These are phyloP conservation scores for Saturnia japonica DNA, from an alignment of 2,888 invertebrate species.

Conservation along the genomic window DNA sequence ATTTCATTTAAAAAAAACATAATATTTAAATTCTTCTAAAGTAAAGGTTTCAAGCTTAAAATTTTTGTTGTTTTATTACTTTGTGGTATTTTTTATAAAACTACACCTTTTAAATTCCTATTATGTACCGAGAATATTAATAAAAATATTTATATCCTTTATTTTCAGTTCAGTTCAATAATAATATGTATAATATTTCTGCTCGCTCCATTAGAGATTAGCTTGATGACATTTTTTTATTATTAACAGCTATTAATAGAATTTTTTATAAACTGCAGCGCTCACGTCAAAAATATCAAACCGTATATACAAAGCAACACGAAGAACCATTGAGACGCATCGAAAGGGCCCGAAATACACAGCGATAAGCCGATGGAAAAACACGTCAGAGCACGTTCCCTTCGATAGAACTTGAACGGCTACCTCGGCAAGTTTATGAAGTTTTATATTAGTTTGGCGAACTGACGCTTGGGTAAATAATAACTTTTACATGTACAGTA, in stretches of 20 bases:
- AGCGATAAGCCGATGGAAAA: slow-evolving; percentile 29
- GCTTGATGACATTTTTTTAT: not conserved
- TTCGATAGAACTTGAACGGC: slow-evolving; percentile 22
- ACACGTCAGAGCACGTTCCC: slow-evolving; percentile 26
- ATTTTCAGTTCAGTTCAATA: no score
- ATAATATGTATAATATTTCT: no score
- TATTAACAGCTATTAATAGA: not conserved
- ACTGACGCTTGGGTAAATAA: slow-evolving; percentile 14
- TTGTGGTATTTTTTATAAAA: no score
- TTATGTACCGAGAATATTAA: no score
- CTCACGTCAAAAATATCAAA: not conserved
- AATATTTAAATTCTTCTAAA: no score
- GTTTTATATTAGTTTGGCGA: slow-evolving; percentile 27
- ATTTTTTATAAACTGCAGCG: not conserved
- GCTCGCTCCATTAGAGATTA: no score
- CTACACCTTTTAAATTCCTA: no score
- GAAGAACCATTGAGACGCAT: slow-evolving; percentile 3
- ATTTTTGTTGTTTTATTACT: no score
- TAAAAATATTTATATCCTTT: no score
- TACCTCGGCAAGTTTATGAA: slow-evolving; percentile 23
- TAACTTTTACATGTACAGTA: slow-evolving; percentile 1
- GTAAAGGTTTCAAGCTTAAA: no score
- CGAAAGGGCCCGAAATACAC: slow-evolving; percentile 22
- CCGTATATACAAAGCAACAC: not conserved
- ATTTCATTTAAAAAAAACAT: no score